Base-by-base conservation (phyloP, 1,140 invertebrate species). In the Drosophila kikkawai region DNA sequence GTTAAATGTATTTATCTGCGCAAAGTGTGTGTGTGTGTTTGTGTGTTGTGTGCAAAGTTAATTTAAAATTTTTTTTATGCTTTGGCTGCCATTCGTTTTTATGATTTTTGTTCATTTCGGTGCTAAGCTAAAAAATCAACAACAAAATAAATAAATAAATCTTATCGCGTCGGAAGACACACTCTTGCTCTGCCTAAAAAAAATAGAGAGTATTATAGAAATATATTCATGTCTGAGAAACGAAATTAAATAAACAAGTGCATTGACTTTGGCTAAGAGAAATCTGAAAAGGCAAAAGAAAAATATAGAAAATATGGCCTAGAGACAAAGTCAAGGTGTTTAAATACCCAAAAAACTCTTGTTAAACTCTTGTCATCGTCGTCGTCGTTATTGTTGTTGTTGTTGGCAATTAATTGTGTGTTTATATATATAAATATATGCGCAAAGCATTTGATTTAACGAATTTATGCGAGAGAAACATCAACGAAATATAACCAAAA, bases 301-400 rank as follows among this genome's bases (percentile, higher is more conserved):
- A n/a, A 4, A 13, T 26, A 8, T 32, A 44, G 7, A 55, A 15
- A 48, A 42, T 29, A 50, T 50, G 59, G 60, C 47, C 71, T 60
- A 80, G 70, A 60, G 71, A 66, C 70, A 84, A 80, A 83, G 80
- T 84, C 81, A 84, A 84, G 80, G 81, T 75, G 75, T 50, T 70
- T 4, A 26, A 45, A 37, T 29, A 29, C 12, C n/a, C n/a, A 1
- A 36, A 19, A 66, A 47, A 61, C 22, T 69, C 17, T 73, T 71
- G 37, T 60, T 73, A 42, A 50, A 71, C 51, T 73, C 53, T 73
- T 73, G 51, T 73, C 58, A 41, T 39, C 58, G 48, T 39, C 47
- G 36, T 70, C 66, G 48, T 36, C 26, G 15, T 45, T 41, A 39
- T 57, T 68, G 19, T 66, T 68, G 47, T 65, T 68, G 17, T 65